Conservation (phyloP, 2,113 vertebrate species). For the Chrysemys picta region DNA sequence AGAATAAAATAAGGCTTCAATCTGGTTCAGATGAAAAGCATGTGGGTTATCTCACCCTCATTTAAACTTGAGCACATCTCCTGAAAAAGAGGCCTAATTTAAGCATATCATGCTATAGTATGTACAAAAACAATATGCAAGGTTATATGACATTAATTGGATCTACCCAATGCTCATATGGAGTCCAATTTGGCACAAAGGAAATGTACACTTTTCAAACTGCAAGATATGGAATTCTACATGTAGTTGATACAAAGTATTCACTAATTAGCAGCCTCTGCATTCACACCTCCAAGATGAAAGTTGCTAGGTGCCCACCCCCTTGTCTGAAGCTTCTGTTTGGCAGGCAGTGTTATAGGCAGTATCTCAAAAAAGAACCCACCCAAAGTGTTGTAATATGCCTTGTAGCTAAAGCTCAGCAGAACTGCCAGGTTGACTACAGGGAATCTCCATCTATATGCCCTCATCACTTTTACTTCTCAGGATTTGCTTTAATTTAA, state of each 20-base stretch:
- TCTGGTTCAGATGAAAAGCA: slow-evolving; percentile 22
- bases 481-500: slow-evolving; percentile 76
- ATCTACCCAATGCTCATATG: slow-evolving; percentile 71
- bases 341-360: slow-evolving; percentile 55
- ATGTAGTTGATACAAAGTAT: slow-evolving; percentile 65
- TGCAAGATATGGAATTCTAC: slow-evolving; percentile 68
- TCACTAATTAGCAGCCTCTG: slow-evolving; percentile 81
- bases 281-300: slow-evolving; percentile 78
- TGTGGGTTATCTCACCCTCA: slow-evolving; percentile 4
- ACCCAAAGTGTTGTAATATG: slow-evolving; percentile 65
- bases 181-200: slow-evolving; percentile 76
- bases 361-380: slow-evolving; percentile 28
- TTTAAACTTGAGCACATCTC: slow-evolving; percentile 29
- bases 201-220: slow-evolving; percentile 73
- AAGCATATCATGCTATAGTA: slow-evolving; percentile 51
- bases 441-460: slow-evolving; percentile 75
- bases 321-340: slow-evolving; percentile 69
- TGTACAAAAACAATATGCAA: slow-evolving; percentile 38
- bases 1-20: neutral
- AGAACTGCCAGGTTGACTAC: slow-evolving; percentile 75
- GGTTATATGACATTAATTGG: slow-evolving; percentile 79
- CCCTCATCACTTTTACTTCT: slow-evolving; percentile 65
- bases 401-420: slow-evolving; percentile 72
- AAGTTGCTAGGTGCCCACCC: slow-evolving; percentile 69
- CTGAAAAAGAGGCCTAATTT: slow-evolving; percentile 53